Percentiles rank a stretch among this genome's conserved stretches.
phyloP scores from a whole-genome alignment of 1,140 invertebrate species.

The Zaprionus nigranus region DNA sequence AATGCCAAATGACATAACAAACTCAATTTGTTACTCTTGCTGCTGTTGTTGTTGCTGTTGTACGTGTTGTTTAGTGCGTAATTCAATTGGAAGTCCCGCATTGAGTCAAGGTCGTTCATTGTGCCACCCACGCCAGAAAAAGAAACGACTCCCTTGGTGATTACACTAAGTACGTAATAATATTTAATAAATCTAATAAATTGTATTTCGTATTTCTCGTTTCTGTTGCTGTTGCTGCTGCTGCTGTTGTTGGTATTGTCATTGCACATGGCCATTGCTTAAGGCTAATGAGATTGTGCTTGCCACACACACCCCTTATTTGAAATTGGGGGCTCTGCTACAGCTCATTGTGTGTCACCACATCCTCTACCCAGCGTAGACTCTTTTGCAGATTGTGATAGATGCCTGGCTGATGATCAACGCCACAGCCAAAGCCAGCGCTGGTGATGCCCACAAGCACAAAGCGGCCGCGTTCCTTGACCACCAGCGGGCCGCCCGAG shows the following conservation, averaged over 20 bases:
- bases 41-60: slow-evolving; percentile 17
- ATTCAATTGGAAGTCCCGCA: slow-evolving; percentile 44
- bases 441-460: slow-evolving; percentile 93
- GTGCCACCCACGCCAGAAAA: slow-evolving; percentile 19
- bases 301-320: slow-evolving; percentile 23
- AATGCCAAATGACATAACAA: slow-evolving; percentile 74
- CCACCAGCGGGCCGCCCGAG: slow-evolving; percentile 92
- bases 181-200: slow-evolving; percentile 78
- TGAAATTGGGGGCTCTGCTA: slow-evolving; percentile 25
- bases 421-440: slow-evolving; percentile 93
- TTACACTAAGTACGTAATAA: slow-evolving; percentile 56
- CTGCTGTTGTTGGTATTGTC: slow-evolving; percentile 25
- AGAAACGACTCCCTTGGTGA: slow-evolving; percentile 9
- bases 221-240: slow-evolving; percentile 21
- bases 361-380: slow-evolving; percentile 88
- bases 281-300: slow-evolving; percentile 75
- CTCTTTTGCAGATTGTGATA: slow-evolving; percentile 92
- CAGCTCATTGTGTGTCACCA: slow-evolving; percentile 74
- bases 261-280: slow-evolving; percentile 76
- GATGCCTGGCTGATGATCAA: slow-evolving; percentile 94
- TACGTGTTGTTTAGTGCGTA: slow-evolving; percentile 53
- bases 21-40: slow-evolving; percentile 24
- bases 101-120: slow-evolving; percentile 63
- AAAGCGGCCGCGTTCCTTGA: slow-evolving; percentile 88
- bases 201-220: slow-evolving; percentile 36